Conservation (phyloP, 2,888 invertebrate species). For the Poecilobothrus nobilitatus region DNA sequence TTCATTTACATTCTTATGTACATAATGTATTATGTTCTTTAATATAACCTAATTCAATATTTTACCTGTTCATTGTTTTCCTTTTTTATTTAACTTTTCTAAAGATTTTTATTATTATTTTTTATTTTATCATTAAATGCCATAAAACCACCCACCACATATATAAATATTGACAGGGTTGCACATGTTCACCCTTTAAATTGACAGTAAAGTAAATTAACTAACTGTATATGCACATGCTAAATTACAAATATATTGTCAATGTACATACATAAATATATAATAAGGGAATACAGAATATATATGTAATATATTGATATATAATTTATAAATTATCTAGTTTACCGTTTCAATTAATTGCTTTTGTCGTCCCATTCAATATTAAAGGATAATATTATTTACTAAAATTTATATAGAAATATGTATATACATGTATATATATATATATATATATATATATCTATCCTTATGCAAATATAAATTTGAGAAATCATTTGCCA, state of each 20-base stretch:
- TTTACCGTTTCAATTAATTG: not conserved
- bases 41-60: conserved; percentile 1
- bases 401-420: too few relatives aligned
- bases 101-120: not conserved
- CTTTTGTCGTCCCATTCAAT: not conserved
- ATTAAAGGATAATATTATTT: not conserved
- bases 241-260: too few relatives aligned
- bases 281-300: too few relatives aligned
- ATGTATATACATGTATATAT: not conserved
- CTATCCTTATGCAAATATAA: too few relatives aligned
- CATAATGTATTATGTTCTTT: too few relatives aligned
- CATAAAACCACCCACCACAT: conserved; percentile 3
- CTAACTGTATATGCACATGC: too few relatives aligned
- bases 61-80: not conserved
- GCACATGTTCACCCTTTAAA: not conserved
- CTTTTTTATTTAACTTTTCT: not conserved
- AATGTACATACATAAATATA: too few relatives aligned
- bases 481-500: conserved; percentile 24
- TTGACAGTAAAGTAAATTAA: too few relatives aligned
- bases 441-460: too few relatives aligned
- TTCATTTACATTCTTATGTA: too few relatives aligned
- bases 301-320: not conserved
- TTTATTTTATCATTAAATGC: not conserved
- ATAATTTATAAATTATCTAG: not conserved
- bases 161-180: not conserved